phyloP scores from a whole-genome alignment of 37 sponge, comb jelly and placozoan genomes.

The Chondrosia reniformis region DNA sequence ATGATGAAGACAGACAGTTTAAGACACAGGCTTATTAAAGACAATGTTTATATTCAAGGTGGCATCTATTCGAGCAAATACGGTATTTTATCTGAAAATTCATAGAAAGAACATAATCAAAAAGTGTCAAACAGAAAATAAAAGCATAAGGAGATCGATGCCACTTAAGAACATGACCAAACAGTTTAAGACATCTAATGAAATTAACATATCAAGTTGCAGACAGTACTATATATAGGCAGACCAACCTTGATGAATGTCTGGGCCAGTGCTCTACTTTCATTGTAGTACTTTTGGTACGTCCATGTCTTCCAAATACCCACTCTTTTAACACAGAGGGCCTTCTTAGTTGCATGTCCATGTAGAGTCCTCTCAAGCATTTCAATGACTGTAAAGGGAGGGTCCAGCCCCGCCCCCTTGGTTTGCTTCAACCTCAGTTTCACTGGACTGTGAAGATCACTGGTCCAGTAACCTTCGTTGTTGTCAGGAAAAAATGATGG shows the following conservation, averaged over 20 bases:
- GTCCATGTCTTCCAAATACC: slow-evolving; percentile 74
- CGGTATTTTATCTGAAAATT: too few relatives aligned
- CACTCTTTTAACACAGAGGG: slow-evolving; percentile 67
- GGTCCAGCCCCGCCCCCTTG: slow-evolving; percentile 32
- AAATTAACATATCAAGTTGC: too few relatives aligned
- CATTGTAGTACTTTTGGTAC: slow-evolving; percentile 65
- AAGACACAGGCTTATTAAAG: too few relatives aligned
- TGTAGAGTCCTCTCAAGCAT: slow-evolving; percentile 54
- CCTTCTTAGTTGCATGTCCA: slow-evolving; percentile 32
- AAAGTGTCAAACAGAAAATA: neutral
- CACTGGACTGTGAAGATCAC: slow-evolving; percentile 1
- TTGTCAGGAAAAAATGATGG: too few relatives aligned
- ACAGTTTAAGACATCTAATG: too few relatives aligned
- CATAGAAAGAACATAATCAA: too few relatives aligned
- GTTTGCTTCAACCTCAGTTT: slow-evolving; percentile 12
- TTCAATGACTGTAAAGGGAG: slow-evolving; percentile 51
- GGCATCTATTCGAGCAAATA: too few relatives aligned
- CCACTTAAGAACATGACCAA: too few relatives aligned
- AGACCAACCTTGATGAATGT: slow-evolving; percentile 69
- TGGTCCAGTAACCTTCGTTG: too few relatives aligned
- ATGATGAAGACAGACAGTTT: too few relatives aligned
- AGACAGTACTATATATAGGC: neutral
- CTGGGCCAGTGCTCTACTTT: slow-evolving; percentile 53
- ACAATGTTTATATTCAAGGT: too few relatives aligned
- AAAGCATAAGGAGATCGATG: neutral